These are phyloP conservation scores for Druceiella hillmani DNA, from an alignment of 2,888 invertebrate species.

Conservation along the genomic window DNA sequence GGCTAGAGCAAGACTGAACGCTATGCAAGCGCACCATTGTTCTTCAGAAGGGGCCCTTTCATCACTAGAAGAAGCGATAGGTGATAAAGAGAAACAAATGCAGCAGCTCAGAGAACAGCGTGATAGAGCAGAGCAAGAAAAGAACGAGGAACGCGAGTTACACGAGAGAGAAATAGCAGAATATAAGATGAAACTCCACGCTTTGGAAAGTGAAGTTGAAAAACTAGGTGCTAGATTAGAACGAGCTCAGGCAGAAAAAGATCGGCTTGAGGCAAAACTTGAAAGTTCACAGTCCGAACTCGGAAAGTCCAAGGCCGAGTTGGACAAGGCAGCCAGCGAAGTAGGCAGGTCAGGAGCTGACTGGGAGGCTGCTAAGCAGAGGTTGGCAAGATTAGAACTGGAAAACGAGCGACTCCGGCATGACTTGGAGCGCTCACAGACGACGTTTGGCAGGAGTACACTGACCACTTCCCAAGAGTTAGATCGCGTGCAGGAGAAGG, in stretches of 20 bases:
- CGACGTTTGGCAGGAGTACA: constrained; percentile 77
- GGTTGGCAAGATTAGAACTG: constrained; percentile 77
- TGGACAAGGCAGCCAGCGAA: constrained; percentile 87
- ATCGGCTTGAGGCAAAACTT: constrained; percentile 82
- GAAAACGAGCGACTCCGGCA: constrained; percentile 87
- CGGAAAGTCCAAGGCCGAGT: constrained; percentile 89
- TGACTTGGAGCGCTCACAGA: constrained; percentile 79
- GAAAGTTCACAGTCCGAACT: constrained; percentile 91
- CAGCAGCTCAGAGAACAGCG: constrained; percentile 89
- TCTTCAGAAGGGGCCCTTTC: constrained; percentile 90
- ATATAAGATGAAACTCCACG: constrained; percentile 90
- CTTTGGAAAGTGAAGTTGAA: constrained; percentile 87
- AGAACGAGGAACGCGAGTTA: constrained; percentile 90
- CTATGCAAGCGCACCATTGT: constrained; percentile 93
- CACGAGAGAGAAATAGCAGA: constrained; percentile 92
- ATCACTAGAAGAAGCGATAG: constrained; percentile 90
- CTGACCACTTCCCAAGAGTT: constrained; percentile 78
- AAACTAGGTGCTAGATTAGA: constrained; percentile 83
- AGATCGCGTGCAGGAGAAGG: constrained; percentile 76
- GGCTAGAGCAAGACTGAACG: constrained; percentile 83
- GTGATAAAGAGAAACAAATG: constrained; percentile 97
- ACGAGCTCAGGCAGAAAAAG: constrained; percentile 85
- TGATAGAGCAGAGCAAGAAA: constrained; percentile 92
- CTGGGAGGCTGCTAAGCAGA: constrained; percentile 81
- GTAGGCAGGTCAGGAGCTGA: constrained; percentile 85